phyloP scores from a whole-genome alignment of 2,797 vertebrate species.

The Pseudochirops corinnae region DNA sequence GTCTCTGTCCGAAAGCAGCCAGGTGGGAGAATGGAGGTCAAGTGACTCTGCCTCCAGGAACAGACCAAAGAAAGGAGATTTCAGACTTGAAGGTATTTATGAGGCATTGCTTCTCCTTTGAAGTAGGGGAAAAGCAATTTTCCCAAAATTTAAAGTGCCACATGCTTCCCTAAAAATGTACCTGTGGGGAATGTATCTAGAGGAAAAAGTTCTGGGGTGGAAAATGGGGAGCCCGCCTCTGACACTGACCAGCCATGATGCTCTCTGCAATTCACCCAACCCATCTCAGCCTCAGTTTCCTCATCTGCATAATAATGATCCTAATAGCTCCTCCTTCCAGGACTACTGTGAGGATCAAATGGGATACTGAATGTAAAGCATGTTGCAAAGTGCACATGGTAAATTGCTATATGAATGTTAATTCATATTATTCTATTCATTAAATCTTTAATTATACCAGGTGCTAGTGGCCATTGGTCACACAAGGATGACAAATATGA shows the following conservation, averaged over 20 bases:
- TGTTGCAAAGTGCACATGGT: not conserved
- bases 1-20: not conserved
- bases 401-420: not conserved
- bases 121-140: conserved; percentile 43
- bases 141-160: conserved; percentile 16
- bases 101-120: conserved; percentile 37
- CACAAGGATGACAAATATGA: not conserved
- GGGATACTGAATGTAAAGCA: not conserved
- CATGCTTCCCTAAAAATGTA: conserved; percentile 41
- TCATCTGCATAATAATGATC: not conserved
- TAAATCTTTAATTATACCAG: not conserved
- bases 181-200: not conserved
- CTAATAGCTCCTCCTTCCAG: not conserved
- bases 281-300: not conserved
- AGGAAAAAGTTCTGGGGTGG: not conserved
- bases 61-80: not conserved
- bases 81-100: conserved; percentile 33
- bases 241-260: not conserved
- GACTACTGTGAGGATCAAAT: not conserved
- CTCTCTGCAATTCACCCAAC: not conserved
- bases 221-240: not conserved
- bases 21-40: not conserved
- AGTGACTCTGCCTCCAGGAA: conserved; percentile 19
- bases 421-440: not conserved
- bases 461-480: not conserved